Base-by-base conservation (phyloP, 2,113 vertebrate species). In the Mobula hypostoma region DNA sequence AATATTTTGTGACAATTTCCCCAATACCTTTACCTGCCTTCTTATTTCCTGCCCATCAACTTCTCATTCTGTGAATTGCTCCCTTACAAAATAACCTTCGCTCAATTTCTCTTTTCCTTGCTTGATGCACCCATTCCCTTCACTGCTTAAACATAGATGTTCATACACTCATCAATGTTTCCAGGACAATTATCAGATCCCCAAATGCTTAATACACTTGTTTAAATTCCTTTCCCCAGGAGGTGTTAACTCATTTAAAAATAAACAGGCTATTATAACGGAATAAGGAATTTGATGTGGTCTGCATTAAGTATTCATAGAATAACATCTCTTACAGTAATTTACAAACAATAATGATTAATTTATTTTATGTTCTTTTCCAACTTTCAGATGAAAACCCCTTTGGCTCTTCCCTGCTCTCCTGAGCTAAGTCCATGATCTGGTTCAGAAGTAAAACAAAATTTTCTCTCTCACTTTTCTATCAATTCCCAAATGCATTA, bases 341-440 rank as follows among this genome's bases (percentile, higher is more conserved):
- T 77, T 77, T 77, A 29, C 29, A 77, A 77, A 77, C 76, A 77
- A 63, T 63, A 88, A 58, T 88, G 83, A 88, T 88, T 88, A 88
- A 88, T 63, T 6, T 27, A 58, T 85, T 85, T 27, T n/a, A 63
- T 88, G 58, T 14, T 88, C 56, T 15, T 63, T 88, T 63, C 83
- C 11, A n/a, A 9, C 32, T 7, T 40, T 29, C 9, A 74, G 32
- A 56, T 29, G 21, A 93, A 76, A 76, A 92, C 15, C 36, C 36
- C 17, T 40, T 92, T 72, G 66, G 70, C 32, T 27, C 17, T 61
- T 88, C 56, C 27, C 24, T 61, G 61, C 7, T 19, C 66, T 70
- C 36, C 36, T 24, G 68, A 40, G 17, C 90, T 72, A 29, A 93
- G 56, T 15, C 36, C 70, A 27, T 48, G 17, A 14, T 88, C 58